phyloP scores from a whole-genome alignment of 2,888 invertebrate genomes.

The Euzophera pinguis region DNA sequence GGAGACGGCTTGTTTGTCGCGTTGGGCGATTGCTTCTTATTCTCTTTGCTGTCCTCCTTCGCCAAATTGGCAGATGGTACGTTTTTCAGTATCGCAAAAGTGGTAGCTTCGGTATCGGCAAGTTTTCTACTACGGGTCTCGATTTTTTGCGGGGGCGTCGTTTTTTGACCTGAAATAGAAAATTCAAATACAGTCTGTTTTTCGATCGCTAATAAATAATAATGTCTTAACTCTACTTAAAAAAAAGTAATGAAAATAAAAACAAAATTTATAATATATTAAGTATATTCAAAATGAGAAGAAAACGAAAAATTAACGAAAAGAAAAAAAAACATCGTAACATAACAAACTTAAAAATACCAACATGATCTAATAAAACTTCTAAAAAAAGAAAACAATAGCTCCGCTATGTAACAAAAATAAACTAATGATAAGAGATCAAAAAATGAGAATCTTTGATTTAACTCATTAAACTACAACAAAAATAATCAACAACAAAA shows the following conservation, averaged over 20 bases:
- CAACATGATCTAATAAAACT: constrained; percentile 26
- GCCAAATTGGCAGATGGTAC: constrained; percentile 40
- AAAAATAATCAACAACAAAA: constrained; percentile 5
- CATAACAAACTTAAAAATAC: constrained; percentile 22
- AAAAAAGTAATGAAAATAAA: constrained; percentile 17
- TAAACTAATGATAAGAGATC: constrained; percentile 23
- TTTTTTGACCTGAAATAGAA: constrained; percentile 63
- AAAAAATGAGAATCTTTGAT: constrained; percentile 15
- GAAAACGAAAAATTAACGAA: constrained; percentile 16
- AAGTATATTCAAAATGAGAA: constrained; percentile 25
- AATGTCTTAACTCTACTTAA: constrained; percentile 6
- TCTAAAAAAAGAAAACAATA: neutral
- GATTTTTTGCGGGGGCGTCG: constrained; percentile 50
- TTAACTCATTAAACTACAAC: neutral
- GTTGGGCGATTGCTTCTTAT: constrained; percentile 31
- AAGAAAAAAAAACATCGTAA: constrained; percentile 18
- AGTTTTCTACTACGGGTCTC: constrained; percentile 65
- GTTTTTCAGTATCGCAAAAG: constrained; percentile 62
- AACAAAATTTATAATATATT: constrained; percentile 23
- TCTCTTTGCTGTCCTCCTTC: constrained; percentile 42
- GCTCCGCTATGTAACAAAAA: constrained; percentile 3
- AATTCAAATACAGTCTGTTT: constrained; percentile 50
- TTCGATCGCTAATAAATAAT: constrained; percentile 19
- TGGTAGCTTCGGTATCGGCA: constrained; percentile 40
- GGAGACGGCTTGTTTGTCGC: constrained; percentile 19